phyloP scores from a whole-genome alignment of 2,888 invertebrate genomes.

The Galerucella pusilla region DNA sequence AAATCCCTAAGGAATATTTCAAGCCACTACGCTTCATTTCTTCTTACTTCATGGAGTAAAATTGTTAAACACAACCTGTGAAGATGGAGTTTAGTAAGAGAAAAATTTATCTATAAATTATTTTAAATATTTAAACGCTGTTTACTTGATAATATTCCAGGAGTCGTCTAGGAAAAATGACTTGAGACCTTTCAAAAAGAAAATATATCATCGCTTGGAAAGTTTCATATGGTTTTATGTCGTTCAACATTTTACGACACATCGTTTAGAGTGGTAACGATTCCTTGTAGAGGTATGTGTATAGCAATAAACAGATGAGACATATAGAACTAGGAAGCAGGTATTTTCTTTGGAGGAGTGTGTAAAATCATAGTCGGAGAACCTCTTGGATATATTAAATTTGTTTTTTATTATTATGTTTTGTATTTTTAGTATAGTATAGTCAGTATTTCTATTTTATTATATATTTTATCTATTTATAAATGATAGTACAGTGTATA shows the following conservation, averaged over 20 bases:
- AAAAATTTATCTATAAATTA: neutral
- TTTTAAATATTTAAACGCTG: neutral
- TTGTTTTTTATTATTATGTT: no score
- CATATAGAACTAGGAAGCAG: conserved; percentile 44
- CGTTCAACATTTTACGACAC: conserved; percentile 53
- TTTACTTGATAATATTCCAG: neutral
- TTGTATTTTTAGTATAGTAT: no score
- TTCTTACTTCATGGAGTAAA: neutral
- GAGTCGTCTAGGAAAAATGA: conserved; percentile 8
- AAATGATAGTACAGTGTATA: no score
- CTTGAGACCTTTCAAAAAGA: conserved; percentile 17
- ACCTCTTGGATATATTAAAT: neutral
- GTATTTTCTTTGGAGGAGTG: conserved; percentile 16
- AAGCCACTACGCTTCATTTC: neutral
- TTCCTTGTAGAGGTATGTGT: conserved; percentile 39
- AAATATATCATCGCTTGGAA: conserved; percentile 4
- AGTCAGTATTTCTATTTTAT: no score
- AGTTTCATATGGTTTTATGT: conserved; percentile 46
- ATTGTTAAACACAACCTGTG: neutral
- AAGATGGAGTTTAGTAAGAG: neutral
- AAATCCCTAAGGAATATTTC: no score
- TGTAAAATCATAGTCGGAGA: neutral
- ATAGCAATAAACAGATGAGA: conserved; percentile 48
- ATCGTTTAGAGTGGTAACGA: conserved; percentile 55
- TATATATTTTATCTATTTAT: no score